These are phyloP conservation scores for Mola mola DNA, from an alignment of 2,113 vertebrate genomes.

Conservation along the genomic window DNA sequence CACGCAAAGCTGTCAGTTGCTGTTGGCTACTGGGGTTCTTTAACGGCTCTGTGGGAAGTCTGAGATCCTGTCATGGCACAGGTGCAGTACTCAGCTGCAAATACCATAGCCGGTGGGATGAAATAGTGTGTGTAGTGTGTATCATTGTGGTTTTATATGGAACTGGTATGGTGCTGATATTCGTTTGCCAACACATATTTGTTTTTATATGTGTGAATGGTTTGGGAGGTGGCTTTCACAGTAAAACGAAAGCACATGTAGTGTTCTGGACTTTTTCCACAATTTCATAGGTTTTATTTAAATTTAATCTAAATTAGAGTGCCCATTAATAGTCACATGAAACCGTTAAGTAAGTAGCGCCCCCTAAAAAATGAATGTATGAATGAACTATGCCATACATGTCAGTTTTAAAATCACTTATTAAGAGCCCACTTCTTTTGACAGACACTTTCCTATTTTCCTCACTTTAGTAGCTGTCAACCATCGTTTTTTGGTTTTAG, in stretches of 20 bases:
- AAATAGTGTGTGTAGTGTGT: slow-evolving; percentile 5
- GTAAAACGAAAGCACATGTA: no score
- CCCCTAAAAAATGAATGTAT: no score
- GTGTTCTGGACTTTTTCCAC: no score
- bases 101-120: slow-evolving; percentile 45
- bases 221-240: no score
- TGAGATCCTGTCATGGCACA: slow-evolving; percentile 52
- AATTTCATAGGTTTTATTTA: no score
- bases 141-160: slow-evolving; percentile 8
- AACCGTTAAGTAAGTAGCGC: no score
- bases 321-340: no score
- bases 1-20: slow-evolving; percentile 34
- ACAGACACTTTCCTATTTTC: no score
- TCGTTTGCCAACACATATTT: neutral
- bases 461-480: slow-evolving; percentile 4
- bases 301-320: no score
- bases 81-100: slow-evolving; percentile 51
- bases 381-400: no score
- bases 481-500: neutral
- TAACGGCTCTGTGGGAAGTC: slow-evolving; percentile 59
- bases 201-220: slow-evolving; percentile 25
- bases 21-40: slow-evolving; percentile 62
- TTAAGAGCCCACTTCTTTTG: neutral
- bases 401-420: no score
- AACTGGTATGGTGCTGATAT: neutral